phyloP scores from a whole-genome alignment of 2,888 invertebrate genomes.

The Spilosoma lubricipeda region DNA sequence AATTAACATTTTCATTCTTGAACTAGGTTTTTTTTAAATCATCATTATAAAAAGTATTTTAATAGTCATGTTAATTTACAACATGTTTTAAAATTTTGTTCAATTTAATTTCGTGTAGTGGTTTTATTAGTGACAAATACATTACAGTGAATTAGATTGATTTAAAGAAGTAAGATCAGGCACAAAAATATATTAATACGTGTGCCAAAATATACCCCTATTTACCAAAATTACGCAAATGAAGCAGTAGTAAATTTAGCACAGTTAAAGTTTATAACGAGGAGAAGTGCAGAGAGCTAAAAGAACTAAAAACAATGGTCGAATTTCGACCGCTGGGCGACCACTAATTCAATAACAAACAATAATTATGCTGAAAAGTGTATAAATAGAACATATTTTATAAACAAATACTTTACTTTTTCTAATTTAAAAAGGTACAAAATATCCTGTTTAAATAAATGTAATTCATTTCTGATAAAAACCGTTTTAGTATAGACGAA shows the following conservation, averaged over 20 bases:
- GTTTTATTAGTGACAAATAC: neutral
- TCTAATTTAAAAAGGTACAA: neutral
- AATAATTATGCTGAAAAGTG: neutral
- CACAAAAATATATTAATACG: neutral
- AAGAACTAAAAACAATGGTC: no score
- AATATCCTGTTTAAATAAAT: neutral
- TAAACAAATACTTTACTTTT: neutral
- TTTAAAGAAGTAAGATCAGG: neutral
- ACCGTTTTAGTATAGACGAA: neutral
- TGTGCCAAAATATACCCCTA: no score
- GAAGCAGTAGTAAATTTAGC: no score
- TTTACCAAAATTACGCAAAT: no score
- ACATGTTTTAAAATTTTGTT: neutral
- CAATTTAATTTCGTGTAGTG: neutral
- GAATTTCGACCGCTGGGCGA: no score
- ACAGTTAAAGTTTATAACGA: no score
- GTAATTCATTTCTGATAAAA: neutral
- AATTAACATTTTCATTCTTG: conserved; percentile 20
- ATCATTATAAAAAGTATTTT: neutral
- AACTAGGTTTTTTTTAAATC: neutral
- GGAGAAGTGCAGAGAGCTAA: no score
- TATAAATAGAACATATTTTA: neutral
- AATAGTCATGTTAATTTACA: neutral
- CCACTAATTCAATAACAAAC: no score
- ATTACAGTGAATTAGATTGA: neutral